Evolutionary conservation across 2,113 vertebrate genomes (phyloP).

Genomic region (Corapipo altera): DNA sequence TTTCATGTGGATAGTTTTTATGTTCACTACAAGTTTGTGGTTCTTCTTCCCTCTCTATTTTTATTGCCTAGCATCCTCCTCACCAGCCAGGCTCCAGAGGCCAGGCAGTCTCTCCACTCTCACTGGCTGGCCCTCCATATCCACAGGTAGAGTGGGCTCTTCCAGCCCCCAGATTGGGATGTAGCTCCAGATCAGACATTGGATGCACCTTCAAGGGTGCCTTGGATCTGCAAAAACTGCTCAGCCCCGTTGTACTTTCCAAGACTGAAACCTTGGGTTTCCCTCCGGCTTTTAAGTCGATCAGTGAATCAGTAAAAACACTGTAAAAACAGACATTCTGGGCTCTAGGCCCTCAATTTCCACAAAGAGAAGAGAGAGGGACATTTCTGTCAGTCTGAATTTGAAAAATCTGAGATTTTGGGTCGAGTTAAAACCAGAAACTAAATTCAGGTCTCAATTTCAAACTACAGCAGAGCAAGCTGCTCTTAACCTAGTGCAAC

Average conservation of each 20-base stretch:
- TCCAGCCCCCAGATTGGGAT: fast-evolving
- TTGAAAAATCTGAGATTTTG: fast-evolving
- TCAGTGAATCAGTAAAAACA: not conserved
- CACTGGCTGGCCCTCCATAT: not conserved
- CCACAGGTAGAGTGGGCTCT: fast-evolving
- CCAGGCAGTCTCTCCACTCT: not conserved
- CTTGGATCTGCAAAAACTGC: not conserved
- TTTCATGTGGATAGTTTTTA: not conserved
- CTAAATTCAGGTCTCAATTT: not conserved
- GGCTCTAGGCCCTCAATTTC: not conserved
- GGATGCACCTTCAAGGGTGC: not conserved
- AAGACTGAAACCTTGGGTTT: not conserved
- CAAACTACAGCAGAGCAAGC: not conserved
- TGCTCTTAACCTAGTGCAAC: not conserved
- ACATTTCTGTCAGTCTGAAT: not conserved
- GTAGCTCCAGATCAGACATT: fast-evolving
- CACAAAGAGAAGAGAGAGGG: not conserved
- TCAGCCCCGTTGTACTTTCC: not conserved
- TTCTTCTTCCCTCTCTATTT: not conserved
- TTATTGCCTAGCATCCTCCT: not conserved
- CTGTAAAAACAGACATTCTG: not conserved
- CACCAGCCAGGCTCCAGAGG: not conserved
- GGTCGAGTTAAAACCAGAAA: not conserved
- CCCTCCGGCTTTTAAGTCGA: not conserved
- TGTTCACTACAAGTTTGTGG: fast-evolving